These are phyloP conservation scores for Hyla sarda DNA, from an alignment of 2,113 vertebrate species.

Conservation along the genomic window DNA sequence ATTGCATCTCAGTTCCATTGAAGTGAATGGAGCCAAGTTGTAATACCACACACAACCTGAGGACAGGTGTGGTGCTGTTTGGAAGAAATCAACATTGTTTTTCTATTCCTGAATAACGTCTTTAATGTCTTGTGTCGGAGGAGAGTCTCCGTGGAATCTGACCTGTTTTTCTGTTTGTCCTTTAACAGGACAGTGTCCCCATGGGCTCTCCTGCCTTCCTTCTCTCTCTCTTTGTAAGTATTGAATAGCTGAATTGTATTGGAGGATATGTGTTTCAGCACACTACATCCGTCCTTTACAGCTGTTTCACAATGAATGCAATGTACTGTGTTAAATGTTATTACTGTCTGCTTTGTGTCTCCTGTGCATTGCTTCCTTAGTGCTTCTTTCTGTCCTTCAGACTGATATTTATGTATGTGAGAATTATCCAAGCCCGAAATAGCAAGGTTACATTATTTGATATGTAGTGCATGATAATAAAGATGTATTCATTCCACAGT, in stretches of 20 bases:
- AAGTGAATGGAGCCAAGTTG: too few relatives aligned
- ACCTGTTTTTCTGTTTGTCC: conserved; percentile 90
- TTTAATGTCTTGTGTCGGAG: conserved; percentile 72
- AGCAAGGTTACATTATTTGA: background rate
- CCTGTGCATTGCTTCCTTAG: conserved; percentile 22
- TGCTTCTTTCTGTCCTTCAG: conserved; percentile 27
- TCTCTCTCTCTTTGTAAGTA: conserved; percentile 99
- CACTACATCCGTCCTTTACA: conserved; percentile 6
- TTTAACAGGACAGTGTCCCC: conserved; percentile 99
- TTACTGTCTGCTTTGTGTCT: conserved; percentile 29
- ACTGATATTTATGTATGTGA: conserved; percentile 34
- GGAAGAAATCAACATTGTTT: too few relatives aligned
- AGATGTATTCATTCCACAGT: conserved; percentile 21
- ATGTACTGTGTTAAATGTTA: background rate
- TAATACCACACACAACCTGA: too few relatives aligned
- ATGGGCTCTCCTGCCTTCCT: conserved; percentile 99
- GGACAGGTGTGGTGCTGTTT: too few relatives aligned
- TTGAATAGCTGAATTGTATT: conserved; percentile 78
- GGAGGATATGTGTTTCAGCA: conserved; percentile 48
- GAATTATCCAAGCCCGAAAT: background rate
- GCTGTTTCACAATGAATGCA: background rate
- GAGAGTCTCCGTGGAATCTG: conserved; percentile 73
- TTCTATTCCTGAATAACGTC: too few relatives aligned
- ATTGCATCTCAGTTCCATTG: too few relatives aligned
- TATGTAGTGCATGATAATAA: conserved; percentile 1